Evolutionary conservation across 2,888 invertebrate species (phyloP), one percentile per base, ranked within the genome.

Genomic region (Malthinus flaveolus): DNA sequence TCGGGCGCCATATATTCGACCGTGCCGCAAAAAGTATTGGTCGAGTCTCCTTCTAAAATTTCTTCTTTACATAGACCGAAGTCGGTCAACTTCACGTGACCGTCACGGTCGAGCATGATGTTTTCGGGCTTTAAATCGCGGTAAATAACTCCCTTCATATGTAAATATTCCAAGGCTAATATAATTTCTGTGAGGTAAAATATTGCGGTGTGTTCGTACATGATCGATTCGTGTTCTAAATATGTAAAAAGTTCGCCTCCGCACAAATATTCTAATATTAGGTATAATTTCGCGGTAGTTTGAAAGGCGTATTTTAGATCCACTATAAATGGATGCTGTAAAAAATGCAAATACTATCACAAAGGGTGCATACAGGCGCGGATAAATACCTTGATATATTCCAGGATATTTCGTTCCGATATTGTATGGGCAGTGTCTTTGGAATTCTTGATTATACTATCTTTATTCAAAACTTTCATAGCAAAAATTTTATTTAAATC

Each of bases 1-100:
- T 98, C 98, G 49, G 98, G 98, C 58, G 97, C 97, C 97, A 97
- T 97, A 78, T 97, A 97, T 82, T 97, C 97, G 76, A 98, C 97
- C 63, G 98, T 98, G 63, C 98, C 98, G 81, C 98, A 99, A 82
- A 99, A 99, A 67, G 98, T 98, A 76, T 98, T 97, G 57, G 98
- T 98, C 52, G 97, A 91, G 73, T 88, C 90, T 68, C 91, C 92
- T 75, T 91, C 92, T 75, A 89, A 88, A 75, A 99, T 95, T 71
- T 97, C 94, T 81, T 99, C 98, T 78, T 99, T 99, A 80, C 98
- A 99, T 67, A 99, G 83, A 54, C 99, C 99, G 82, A 99, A 99
- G 82, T 99, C 98, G 58, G 99, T 99, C 65, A 99, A 84, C 81
- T 98, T 98, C 1, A 99, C 95, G 81, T 99, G 99, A 62, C 98